phyloP scores from a whole-genome alignment of 2,888 invertebrate species.

The Branchipolynoe longqiensis region DNA sequence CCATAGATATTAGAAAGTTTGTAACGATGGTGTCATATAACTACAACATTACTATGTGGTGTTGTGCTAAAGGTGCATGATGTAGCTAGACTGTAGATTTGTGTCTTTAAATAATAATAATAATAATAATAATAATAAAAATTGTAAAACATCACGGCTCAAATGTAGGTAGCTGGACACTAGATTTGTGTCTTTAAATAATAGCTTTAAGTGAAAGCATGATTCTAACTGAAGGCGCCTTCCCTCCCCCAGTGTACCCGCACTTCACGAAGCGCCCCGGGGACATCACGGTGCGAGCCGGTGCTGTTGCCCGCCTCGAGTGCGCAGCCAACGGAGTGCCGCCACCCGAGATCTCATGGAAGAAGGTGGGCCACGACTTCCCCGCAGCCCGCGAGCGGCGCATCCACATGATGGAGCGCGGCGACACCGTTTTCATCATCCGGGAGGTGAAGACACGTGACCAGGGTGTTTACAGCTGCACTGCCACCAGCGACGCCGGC shows the following conservation, averaged over 20 bases:
- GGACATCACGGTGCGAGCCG: constrained; percentile 92
- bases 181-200: no score
- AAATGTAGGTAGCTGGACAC: no score
- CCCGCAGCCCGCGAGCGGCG: constrained; percentile 96
- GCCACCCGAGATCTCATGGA: constrained; percentile 84
- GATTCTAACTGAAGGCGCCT: no score
- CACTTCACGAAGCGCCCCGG: constrained; percentile 91
- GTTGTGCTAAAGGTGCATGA: no score
- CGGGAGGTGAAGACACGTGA: constrained; percentile 94
- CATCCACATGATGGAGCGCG: constrained; percentile 94
- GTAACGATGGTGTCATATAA: no score
- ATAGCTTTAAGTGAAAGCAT: no score
- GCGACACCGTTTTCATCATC: constrained; percentile 93
- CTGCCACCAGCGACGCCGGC: constrained; percentile 94
- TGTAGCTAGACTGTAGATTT: no score
- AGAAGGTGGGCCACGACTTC: constrained; percentile 84
- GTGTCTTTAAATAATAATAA: no score
- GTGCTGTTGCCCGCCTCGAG: constrained; percentile 92
- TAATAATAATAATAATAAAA: no score
- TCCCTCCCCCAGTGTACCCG: constrained; percentile 88
- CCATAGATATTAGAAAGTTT: no score
- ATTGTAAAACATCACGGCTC: no score
- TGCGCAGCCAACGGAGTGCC: constrained; percentile 96
- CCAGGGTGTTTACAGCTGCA: constrained; percentile 95
- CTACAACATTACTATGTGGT: no score